Conservation (phyloP, 2,888 invertebrate genomes). For the Lepidochrysops patricia region DNA sequence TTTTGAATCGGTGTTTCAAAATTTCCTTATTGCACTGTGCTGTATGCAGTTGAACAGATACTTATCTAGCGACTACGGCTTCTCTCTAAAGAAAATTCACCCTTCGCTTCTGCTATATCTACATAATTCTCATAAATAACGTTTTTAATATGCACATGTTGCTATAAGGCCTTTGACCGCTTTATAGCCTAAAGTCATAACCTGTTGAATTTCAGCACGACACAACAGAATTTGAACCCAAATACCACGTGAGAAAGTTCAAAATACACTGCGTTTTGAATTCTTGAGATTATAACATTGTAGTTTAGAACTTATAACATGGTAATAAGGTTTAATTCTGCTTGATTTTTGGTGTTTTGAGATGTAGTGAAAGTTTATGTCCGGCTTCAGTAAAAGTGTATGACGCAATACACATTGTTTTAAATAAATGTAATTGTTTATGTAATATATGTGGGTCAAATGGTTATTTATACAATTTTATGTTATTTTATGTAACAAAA, state of each 20-base stretch:
- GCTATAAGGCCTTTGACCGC: slow-evolving; percentile 52
- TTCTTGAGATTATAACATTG: background rate
- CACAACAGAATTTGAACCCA: background rate
- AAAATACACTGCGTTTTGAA: background rate
- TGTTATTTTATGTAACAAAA: too few species aligned
- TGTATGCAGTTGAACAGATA: too few species aligned
- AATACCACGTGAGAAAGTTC: background rate
- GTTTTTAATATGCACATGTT: background rate
- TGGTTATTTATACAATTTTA: too few species aligned
- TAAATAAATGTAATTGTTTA: background rate
- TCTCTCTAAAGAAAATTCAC: too few species aligned
- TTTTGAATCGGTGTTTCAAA: too few species aligned
- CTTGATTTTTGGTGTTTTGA: background rate
- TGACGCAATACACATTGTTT: background rate
- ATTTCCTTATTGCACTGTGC: too few species aligned
- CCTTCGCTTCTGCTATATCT: too few species aligned
- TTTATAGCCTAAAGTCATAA: slow-evolving; percentile 37
- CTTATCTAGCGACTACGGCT: too few species aligned
- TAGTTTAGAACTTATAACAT: background rate
- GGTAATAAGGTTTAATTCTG: background rate
- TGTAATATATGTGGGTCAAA: background rate
- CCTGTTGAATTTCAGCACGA: background rate
- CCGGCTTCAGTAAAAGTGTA: background rate
- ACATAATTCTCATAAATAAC: background rate
- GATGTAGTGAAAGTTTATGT: background rate